These are phyloP conservation scores for Aramus guarauna DNA, from an alignment of 2,113 vertebrate genomes.

Conservation along the genomic window DNA sequence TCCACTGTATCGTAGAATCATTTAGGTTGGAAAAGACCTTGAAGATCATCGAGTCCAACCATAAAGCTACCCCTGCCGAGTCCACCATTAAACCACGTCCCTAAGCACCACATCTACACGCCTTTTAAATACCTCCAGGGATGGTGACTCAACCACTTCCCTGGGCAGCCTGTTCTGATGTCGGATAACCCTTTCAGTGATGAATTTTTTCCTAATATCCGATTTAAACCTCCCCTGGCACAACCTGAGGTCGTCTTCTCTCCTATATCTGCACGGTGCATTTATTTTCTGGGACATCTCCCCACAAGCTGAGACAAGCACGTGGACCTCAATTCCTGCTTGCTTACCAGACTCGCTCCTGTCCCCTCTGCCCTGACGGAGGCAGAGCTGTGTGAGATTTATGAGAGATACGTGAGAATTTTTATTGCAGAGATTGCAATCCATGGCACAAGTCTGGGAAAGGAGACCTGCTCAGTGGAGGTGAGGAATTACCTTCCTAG, in stretches of 20 bases:
- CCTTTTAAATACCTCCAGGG: not conserved
- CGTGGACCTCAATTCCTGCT: not conserved
- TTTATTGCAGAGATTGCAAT: not conserved
- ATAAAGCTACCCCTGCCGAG: not conserved
- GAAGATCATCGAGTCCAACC: not conserved
- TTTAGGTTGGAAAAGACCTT: too few relatives aligned
- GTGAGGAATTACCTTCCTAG: not conserved
- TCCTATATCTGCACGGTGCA: accelerated
- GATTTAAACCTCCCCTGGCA: not conserved
- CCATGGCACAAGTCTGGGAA: not conserved
- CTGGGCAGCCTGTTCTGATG: not conserved
- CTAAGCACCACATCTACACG: not conserved
- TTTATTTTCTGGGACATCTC: not conserved
- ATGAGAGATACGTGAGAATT: not conserved
- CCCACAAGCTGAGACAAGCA: not conserved
- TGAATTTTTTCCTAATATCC: too few relatives aligned
- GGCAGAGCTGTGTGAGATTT: not conserved
- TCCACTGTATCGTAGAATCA: not conserved
- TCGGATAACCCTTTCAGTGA: not conserved
- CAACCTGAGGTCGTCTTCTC: accelerated
- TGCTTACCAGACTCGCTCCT: not conserved
- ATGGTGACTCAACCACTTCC: not conserved
- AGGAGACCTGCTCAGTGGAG: not conserved
- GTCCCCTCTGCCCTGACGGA: not conserved
- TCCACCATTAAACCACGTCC: not conserved